Percentiles rank a stretch among this genome's conserved stretches.
These are phyloP conservation scores for Cephonodes hylas DNA, from an alignment of 2,888 invertebrate species.

Conservation along the genomic window DNA sequence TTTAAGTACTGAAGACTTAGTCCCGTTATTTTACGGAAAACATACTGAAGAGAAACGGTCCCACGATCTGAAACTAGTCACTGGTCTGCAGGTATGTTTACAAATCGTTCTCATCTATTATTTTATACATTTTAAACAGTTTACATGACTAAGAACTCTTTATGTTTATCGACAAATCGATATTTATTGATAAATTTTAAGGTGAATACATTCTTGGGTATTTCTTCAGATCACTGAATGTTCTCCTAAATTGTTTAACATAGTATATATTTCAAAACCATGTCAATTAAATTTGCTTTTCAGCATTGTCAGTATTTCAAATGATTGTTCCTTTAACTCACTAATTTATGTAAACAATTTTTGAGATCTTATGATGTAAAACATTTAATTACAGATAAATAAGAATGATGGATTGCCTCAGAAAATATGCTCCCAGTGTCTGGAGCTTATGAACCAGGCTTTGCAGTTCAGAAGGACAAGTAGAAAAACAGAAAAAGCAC, in stretches of 20 bases:
- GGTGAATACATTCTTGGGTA: too few species aligned
- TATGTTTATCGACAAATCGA: too few species aligned
- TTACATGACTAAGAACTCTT: too few species aligned
- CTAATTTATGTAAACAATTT: too few species aligned
- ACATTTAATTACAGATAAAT: slow-evolving; percentile 50
- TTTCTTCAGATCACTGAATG: too few species aligned
- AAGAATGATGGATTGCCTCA: slow-evolving; percentile 61
- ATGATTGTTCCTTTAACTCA: too few species aligned
- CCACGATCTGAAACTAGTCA: slow-evolving; percentile 36
- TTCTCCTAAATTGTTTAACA: too few species aligned
- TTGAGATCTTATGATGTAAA: not conserved
- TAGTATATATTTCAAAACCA: too few species aligned
- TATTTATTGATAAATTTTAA: too few species aligned
- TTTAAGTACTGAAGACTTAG: slow-evolving; percentile 39
- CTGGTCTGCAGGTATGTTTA: slow-evolving; percentile 44
- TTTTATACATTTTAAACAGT: not conserved
- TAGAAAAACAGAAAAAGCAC: slow-evolving; percentile 47
- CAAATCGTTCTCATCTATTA: too few species aligned
- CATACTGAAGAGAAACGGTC: slow-evolving; percentile 39
- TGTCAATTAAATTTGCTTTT: too few species aligned
- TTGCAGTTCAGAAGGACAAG: slow-evolving; percentile 54
- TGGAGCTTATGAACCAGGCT: slow-evolving; percentile 41
- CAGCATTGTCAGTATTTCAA: too few species aligned
- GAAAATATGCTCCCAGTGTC: slow-evolving; percentile 55
- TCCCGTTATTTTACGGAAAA: slow-evolving; percentile 39